Evolutionary conservation across 1,140 invertebrate genomes (phyloP), one percentile per base, ranked within the genome.

Genomic region (Sarcophaga peregrina): DNA sequence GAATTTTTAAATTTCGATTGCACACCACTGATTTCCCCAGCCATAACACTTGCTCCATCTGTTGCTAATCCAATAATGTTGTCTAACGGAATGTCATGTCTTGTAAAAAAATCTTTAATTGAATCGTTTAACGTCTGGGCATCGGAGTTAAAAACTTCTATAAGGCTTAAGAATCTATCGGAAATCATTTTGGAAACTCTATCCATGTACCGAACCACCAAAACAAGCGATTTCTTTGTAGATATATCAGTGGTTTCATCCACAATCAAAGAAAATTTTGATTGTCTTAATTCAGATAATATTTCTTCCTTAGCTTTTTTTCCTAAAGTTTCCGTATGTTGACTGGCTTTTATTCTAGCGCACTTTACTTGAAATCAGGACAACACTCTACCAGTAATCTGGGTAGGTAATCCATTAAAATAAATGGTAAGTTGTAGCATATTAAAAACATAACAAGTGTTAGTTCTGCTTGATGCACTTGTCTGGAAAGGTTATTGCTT

Each of bases 51-150:
- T 0, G 76, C 83, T 1, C 83, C 84, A 78, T 84, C 82, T 15
- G 84, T 54, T 82, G 80, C 83, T 2, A 82, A 81, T 25, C 81
- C 83, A 48, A 85, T 81, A 20, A 85, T 25, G 75, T 85, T 85
- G 62, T 82, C n/a, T n/a, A 83, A 25, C 37, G 82, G 82, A 37
- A 83, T 76, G n/a, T 58, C 15, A 76, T 83, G 37, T 76, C n/a
- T 37, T 48, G 46, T 25, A 74, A 82, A 82, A 17, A 82, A 82
- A 50, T n/a, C 11, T 54, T 52, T 80, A 4, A 80, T 52, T 15
- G 11, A 13, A 11, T 17, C 48, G 47, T 47, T 48, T 8, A 80
- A 7, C 10, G 76, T 25, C 37, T 75, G 10, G 20, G 73, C 73
- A 75, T 75, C 73, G 10, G 48, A 50, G 48, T 50, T 50, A 8